A percentile compares a stretch with the other conserved stretches of the same genome.
Evolutionary conservation across 92 coral and sea anemone genomes (phyloP).

Genomic region (Plumapathes pennacea): DNA sequence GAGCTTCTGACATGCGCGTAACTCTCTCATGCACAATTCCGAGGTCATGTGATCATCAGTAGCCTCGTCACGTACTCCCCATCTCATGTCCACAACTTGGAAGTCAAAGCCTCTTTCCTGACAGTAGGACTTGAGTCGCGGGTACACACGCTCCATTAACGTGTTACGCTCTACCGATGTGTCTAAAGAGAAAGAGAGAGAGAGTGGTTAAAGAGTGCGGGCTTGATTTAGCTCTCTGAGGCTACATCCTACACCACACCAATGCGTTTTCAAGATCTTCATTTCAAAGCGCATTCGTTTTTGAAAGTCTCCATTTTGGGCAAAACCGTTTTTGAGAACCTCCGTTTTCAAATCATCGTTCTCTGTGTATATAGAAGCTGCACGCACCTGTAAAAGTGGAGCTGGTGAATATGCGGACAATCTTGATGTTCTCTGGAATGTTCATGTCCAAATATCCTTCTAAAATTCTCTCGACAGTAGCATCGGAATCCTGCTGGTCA

Average conservation of each 20-base stretch:
- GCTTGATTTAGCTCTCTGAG: too few relatives aligned
- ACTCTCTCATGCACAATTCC: constrained; percentile 81
- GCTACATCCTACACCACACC: too few relatives aligned
- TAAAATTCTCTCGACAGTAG: constrained; percentile 48
- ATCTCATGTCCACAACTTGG: constrained; percentile 92
- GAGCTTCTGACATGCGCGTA: constrained; percentile 78
- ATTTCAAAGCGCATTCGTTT: too few relatives aligned
- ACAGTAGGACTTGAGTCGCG: constrained; percentile 75
- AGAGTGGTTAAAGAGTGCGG: too few relatives aligned
- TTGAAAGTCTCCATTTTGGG: too few relatives aligned
- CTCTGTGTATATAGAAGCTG: too few relatives aligned
- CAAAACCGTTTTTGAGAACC: too few relatives aligned
- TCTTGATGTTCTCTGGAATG: constrained; percentile 61
- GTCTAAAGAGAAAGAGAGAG: constrained; percentile 9
- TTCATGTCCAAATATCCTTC: constrained; percentile 53
- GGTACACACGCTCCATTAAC: constrained; percentile 76
- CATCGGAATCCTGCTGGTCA: too few relatives aligned
- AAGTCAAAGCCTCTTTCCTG: constrained; percentile 84
- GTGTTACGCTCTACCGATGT: constrained; percentile 76
- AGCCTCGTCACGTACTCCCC: constrained; percentile 94
- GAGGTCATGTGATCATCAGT: constrained; percentile 91
- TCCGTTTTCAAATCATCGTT: not conserved
- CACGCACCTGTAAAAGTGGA: constrained; percentile 89
- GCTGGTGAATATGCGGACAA: constrained; percentile 86
- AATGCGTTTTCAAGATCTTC: too few relatives aligned